Conservation (phyloP, 2,797 vertebrate species). For the Gymnoscopelus braueri region DNA sequence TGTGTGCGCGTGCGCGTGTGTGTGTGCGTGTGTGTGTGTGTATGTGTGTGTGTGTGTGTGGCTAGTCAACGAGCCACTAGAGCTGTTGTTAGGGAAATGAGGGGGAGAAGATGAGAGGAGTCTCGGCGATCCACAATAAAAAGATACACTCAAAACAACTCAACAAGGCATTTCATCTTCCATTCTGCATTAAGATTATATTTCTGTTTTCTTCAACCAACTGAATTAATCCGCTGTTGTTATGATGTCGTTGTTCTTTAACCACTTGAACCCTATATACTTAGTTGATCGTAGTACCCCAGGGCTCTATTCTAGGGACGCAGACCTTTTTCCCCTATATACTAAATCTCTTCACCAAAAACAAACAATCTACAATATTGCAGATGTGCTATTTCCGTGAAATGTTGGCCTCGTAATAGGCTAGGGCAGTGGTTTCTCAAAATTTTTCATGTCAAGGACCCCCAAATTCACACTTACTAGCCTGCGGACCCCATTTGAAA, state of each 20-base stretch:
- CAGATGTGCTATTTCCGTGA: too few relatives aligned
- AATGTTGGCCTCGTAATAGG: too few relatives aligned
- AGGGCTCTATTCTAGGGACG: background rate
- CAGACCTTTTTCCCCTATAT: too few relatives aligned
- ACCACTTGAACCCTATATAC: too few relatives aligned
- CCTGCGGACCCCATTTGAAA: too few relatives aligned
- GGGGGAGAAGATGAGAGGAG: constrained; percentile 43
- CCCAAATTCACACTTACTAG: too few relatives aligned
- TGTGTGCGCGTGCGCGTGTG: constrained; percentile 23
- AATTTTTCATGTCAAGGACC: too few relatives aligned
- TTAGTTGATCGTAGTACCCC: constrained; percentile 5
- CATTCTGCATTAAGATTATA: background rate
- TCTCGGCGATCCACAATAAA: constrained; percentile 15
- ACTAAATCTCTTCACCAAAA: too few relatives aligned
- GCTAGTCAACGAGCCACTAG: constrained; percentile 54
- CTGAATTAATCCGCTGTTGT: constrained; percentile 11
- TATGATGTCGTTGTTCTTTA: background rate
- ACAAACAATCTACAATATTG: too few relatives aligned
- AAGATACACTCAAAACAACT: constrained; percentile 13
- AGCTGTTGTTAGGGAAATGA: constrained; percentile 49
- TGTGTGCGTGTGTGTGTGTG: constrained; percentile 15
- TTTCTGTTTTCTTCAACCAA: constrained; percentile 3
- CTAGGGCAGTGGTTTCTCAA: too few relatives aligned
- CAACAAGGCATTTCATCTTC: constrained; percentile 31
- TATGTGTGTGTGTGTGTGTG: constrained; percentile 21